phyloP scores from a whole-genome alignment of 2,797 vertebrate genomes.

The Epinephelus coioides region DNA sequence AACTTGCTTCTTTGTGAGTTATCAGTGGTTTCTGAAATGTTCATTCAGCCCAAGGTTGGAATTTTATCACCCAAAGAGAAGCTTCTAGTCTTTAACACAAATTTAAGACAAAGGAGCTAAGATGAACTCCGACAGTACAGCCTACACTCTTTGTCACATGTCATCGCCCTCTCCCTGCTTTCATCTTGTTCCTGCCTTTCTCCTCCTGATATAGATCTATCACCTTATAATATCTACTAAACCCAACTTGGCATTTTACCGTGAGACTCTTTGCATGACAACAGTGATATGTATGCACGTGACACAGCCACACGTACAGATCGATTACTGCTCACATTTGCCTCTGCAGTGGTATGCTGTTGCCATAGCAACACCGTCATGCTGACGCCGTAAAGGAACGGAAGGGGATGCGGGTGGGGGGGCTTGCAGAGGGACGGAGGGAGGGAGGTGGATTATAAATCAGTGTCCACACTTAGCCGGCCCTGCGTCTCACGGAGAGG shows the following conservation, averaged over 20 bases:
- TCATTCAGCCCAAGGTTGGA: background rate
- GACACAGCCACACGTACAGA: slow-evolving; percentile 39
- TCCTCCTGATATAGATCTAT: slow-evolving; percentile 13
- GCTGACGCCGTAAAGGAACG: slow-evolving; percentile 46
- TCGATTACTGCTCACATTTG: slow-evolving; percentile 55
- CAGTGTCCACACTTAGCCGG: slow-evolving; percentile 38
- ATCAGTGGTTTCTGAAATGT: background rate
- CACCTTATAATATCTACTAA: background rate
- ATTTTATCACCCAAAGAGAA: background rate
- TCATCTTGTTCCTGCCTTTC: slow-evolving; percentile 3
- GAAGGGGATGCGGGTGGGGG: slow-evolving; percentile 31
- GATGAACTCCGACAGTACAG: slow-evolving; percentile 12
- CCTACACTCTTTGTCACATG: background rate
- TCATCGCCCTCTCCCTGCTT: background rate
- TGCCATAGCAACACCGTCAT: slow-evolving; percentile 74
- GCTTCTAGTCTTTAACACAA: background rate
- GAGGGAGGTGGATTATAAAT: slow-evolving; percentile 65
- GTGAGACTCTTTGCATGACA: slow-evolving; percentile 25
- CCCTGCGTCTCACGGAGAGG: slow-evolving; percentile 40
- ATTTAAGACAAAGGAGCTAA: slow-evolving; percentile 15
- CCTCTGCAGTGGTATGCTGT: slow-evolving; percentile 67
- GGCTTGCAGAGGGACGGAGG: slow-evolving; percentile 1
- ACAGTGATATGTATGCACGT: slow-evolving; percentile 23
- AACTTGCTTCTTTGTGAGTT: background rate
- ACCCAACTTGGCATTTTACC: background rate